Base-by-base conservation (phyloP, 2,797 vertebrate genomes). In the Chelmon rostratus region DNA sequence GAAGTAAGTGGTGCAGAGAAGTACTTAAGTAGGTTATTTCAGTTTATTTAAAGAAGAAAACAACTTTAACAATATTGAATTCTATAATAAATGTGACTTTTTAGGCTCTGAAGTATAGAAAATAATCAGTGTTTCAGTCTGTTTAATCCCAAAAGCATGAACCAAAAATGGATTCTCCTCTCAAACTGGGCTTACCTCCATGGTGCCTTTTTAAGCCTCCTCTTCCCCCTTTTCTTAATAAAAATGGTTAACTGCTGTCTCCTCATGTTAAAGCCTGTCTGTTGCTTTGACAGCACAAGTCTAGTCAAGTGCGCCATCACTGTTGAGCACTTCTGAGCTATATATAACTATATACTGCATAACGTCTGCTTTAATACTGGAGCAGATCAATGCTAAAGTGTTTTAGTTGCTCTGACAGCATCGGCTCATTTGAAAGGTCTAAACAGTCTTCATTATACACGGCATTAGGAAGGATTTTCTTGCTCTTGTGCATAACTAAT, bases 371-470 rank as follows among this genome's bases (percentile, higher is more conserved):
- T 78, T 75, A 79, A 61, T 77, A 74, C 73, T 59, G 57, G 73
- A 85, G 68, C 69, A 71, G 49, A 90, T 91, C 87, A 71, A 87
- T 87, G 71, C 77, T 78, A 65, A 81, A 82, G 67, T 71, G 67
- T 83, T 86, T 83, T 40, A 81, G 72, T 42, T 74, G 44, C 75
- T 86, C 59, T 82, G 77, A 75, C 37, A 15, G 73, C 67, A 69
- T 67, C 76, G 56, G 61, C 74, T 78, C 52, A 59, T 84, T 76
- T 67, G 9, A 85, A 71, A 72, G 54, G 59, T 80, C 76, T 38
- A 50, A 59, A 33, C 21, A 33, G 52, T 71, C 73, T 77, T 84
- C 69, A 75, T 86, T 86, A 78, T 69, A 70, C 47, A 15, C 66
- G 70, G 40, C 63, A 73, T 74, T 57, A 62, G 38, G 64, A 40